Conservation (phyloP, 2,888 invertebrate genomes). For the Ormyrus labotus region DNA sequence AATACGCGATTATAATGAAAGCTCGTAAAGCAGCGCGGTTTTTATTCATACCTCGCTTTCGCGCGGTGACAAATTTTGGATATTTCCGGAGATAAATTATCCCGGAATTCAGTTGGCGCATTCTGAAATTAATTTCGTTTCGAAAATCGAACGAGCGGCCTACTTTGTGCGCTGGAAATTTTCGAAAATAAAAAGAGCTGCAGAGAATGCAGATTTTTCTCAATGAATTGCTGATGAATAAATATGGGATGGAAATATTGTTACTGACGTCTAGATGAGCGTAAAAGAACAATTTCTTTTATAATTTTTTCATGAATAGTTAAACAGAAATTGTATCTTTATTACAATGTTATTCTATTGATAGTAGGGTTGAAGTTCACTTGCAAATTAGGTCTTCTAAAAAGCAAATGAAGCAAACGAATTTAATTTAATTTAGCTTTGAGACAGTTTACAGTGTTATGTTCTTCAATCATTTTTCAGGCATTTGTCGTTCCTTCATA, state of each 20-base stretch:
- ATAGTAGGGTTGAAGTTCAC: background rate
- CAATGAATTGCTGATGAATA: too few species aligned
- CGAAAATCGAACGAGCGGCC: background rate
- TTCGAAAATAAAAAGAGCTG: background rate
- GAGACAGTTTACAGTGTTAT: background rate
- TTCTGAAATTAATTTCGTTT: slow-evolving; percentile 14
- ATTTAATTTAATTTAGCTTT: slow-evolving; percentile 33
- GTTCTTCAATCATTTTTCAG: background rate
- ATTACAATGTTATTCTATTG: background rate
- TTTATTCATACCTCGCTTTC: background rate
- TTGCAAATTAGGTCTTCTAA: background rate
- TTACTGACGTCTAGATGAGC: too few species aligned
- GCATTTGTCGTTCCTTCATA: background rate
- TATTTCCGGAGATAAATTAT: background rate
- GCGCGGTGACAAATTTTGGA: background rate
- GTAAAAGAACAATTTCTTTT: too few species aligned
- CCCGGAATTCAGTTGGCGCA: background rate
- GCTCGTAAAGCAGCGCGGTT: background rate
- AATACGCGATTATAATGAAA: background rate
- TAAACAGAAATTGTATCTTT: background rate
- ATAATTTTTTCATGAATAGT: background rate
- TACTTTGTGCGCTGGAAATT: too few species aligned
- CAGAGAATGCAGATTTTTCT: too few species aligned
- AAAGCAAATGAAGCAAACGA: background rate
- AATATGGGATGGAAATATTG: too few species aligned